Conservation (phyloP, 2,797 vertebrate genomes). For the Eulemur mongoz region DNA sequence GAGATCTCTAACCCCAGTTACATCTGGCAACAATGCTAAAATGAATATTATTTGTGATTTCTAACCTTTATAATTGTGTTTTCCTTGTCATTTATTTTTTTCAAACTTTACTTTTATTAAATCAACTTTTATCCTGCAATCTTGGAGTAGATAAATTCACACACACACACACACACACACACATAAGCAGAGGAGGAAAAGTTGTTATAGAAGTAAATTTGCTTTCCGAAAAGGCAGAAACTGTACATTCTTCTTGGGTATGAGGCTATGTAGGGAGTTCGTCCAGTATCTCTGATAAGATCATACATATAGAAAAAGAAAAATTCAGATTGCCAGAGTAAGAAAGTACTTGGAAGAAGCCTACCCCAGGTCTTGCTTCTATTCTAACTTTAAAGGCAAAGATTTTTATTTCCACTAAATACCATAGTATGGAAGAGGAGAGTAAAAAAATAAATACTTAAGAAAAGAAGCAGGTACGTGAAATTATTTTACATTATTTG, state of each 20-base stretch:
- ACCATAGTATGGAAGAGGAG: not conserved
- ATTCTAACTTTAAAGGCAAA: not conserved
- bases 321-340: not conserved
- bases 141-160: not conserved
- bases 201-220: not conserved
- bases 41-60: not conserved
- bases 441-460: not conserved
- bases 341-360: not conserved
- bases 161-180: too few relatives aligned
- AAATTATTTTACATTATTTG: conserved; percentile 3
- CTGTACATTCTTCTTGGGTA: not conserved
- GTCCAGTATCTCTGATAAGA: not conserved
- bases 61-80: not conserved
- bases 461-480: not conserved
- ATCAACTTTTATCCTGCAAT: not conserved
- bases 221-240: not conserved
- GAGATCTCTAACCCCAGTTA: not conserved
- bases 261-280: not conserved
- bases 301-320: not conserved
- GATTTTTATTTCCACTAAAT: not conserved
- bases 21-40: not conserved
- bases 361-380: not conserved
- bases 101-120: not conserved
- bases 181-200: not conserved
- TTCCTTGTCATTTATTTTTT: not conserved